Percentiles rank a stretch among this genome's conserved stretches.
These are phyloP conservation scores for Dexiosoma caninum DNA, from an alignment of 2,888 invertebrate species.

Conservation along the genomic window DNA sequence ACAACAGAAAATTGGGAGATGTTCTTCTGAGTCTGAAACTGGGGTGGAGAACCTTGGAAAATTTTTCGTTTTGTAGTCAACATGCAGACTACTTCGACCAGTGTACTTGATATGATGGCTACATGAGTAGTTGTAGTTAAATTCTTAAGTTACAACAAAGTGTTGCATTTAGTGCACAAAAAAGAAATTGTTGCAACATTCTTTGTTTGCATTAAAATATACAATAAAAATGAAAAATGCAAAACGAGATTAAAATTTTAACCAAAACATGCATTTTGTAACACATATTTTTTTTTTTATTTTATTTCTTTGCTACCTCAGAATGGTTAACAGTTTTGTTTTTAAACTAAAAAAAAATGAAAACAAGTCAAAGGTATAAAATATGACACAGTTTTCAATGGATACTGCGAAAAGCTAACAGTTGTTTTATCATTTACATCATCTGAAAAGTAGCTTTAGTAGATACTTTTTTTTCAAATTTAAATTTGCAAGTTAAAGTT, in stretches of 20 bases:
- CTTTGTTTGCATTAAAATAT: conserved; percentile 55
- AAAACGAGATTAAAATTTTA: conserved; percentile 25
- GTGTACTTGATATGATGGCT: not conserved
- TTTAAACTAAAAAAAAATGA: not conserved
- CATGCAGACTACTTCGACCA: too few relatives aligned
- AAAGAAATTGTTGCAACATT: conserved; percentile 62
- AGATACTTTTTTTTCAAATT: not conserved
- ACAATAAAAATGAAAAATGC: conserved; percentile 46
- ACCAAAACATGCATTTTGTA: conserved; percentile 57
- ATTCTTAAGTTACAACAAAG: conserved; percentile 34
- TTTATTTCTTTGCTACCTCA: conserved; percentile 7
- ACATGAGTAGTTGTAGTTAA: not conserved
- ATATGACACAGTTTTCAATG: conserved; percentile 22
- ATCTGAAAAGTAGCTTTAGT: conserved; percentile 24
- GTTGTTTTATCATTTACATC: conserved; percentile 10
- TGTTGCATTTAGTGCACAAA: conserved; percentile 51
- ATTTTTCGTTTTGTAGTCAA: too few relatives aligned
- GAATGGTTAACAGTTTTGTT: conserved; percentile 29
- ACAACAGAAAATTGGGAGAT: too few relatives aligned
- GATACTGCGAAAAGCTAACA: not conserved
- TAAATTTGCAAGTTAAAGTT: too few relatives aligned
- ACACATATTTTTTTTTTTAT: conserved; percentile 48
- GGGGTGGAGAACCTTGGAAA: too few relatives aligned
- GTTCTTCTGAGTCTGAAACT: too few relatives aligned
- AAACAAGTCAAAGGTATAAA: conserved; percentile 34